Evolutionary conservation across 2,113 vertebrate species (phyloP).

Genomic region (Rhinogobius similis): DNA sequence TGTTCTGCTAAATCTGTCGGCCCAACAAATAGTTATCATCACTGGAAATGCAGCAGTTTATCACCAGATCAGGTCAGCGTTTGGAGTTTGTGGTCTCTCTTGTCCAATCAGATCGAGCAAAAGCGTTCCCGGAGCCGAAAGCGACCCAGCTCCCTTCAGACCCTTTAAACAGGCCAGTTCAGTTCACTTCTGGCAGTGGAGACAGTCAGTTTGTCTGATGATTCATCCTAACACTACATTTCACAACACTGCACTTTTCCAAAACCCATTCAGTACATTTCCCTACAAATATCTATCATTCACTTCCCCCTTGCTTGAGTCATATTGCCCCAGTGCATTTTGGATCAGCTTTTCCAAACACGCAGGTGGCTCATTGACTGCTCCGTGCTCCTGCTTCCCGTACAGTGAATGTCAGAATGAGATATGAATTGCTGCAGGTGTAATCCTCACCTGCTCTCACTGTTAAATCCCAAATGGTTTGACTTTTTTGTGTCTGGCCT

Average conservation of each 20-base stretch:
- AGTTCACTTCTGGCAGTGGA: too few relatives aligned
- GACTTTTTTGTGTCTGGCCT: conserved; percentile 46
- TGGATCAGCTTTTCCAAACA: conserved; percentile 28
- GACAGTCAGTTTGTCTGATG: conserved; percentile 1
- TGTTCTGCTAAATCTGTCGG: too few relatives aligned
- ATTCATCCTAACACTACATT: conserved; percentile 14
- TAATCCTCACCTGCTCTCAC: conserved; percentile 58
- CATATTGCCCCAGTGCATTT: neutral
- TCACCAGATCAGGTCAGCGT: too few relatives aligned
- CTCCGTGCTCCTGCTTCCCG: conserved; percentile 25
- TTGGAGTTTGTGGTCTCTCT: too few relatives aligned
- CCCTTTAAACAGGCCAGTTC: too few relatives aligned
- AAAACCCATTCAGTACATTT: conserved; percentile 8
- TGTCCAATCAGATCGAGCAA: too few relatives aligned
- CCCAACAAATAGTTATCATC: too few relatives aligned
- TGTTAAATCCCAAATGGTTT: conserved; percentile 44
- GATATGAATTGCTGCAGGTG: conserved; percentile 53
- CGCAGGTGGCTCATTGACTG: conserved; percentile 57
- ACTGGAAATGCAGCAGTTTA: too few relatives aligned
- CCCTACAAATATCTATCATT: conserved; percentile 21
- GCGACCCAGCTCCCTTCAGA: too few relatives aligned
- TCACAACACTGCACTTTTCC: conserved; percentile 1
- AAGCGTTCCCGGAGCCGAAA: too few relatives aligned
- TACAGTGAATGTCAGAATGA: conserved; percentile 27
- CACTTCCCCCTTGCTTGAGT: conserved; percentile 11